Evolutionary conservation across 2,113 vertebrate species (phyloP).

Genomic region (Thryonomys swinderianus): DNA sequence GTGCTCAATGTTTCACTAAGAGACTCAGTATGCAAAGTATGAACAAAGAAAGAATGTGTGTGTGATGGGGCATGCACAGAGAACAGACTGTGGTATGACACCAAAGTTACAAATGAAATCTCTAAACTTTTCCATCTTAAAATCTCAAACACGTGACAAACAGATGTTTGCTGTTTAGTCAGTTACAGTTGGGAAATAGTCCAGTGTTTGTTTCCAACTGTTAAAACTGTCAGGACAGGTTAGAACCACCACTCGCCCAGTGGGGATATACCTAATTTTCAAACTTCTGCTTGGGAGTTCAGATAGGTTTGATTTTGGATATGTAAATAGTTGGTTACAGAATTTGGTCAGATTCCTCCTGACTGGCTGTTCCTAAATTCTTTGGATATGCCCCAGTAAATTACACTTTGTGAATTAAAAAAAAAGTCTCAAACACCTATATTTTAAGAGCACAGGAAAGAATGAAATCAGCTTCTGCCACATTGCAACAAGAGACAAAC

Average conservation of each 20-base stretch:
- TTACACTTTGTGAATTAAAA: conserved; percentile 90
- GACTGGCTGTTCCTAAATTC: conserved; percentile 89
- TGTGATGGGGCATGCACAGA: background rate
- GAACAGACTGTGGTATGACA: background rate
- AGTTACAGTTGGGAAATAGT: too few relatives aligned
- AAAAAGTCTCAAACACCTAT: background rate
- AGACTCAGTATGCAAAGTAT: background rate
- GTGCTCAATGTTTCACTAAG: background rate
- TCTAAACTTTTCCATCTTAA: background rate
- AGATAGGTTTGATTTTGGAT: conserved; percentile 86
- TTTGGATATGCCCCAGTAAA: conserved; percentile 89
- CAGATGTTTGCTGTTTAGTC: too few relatives aligned
- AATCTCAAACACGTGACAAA: too few relatives aligned
- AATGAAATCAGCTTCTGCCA: background rate
- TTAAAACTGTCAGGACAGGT: conserved; percentile 29
- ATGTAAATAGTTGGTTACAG: conserved; percentile 86
- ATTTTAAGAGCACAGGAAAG: background rate
- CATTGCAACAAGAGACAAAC: background rate
- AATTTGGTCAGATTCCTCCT: conserved; percentile 90
- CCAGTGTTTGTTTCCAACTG: too few relatives aligned
- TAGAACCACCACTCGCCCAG: conserved; percentile 79
- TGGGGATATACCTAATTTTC: conserved; percentile 78
- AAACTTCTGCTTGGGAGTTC: conserved; percentile 84
- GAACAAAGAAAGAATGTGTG: background rate
- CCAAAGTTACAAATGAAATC: background rate